Percentiles rank a stretch among this genome's conserved stretches.
phyloP scores from a whole-genome alignment of 2,797 vertebrate genomes.

The Helarctos malayanus region DNA sequence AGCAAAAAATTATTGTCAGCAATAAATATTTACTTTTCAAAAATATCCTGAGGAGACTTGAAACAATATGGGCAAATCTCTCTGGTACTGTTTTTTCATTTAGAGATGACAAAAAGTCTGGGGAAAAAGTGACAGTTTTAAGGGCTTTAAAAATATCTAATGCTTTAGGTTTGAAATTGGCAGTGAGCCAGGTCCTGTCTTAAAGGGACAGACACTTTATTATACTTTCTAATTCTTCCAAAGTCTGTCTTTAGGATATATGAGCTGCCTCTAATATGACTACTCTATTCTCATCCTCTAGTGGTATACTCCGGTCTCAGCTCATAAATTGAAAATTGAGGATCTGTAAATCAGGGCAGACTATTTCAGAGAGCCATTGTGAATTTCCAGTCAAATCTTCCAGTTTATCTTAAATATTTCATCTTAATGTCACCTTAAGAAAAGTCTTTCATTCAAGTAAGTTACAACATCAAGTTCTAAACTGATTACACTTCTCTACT shows the following conservation, averaged over 20 bases:
- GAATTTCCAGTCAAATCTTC: constrained; percentile 92
- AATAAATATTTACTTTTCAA: constrained; percentile 86
- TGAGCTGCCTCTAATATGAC: constrained; percentile 93
- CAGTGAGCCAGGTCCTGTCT: constrained; percentile 88
- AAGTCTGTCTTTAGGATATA: constrained; percentile 93
- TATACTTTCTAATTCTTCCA: constrained; percentile 93
- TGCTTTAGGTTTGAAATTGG: constrained; percentile 90
- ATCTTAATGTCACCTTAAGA: constrained; percentile 92
- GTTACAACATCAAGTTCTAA: constrained; percentile 90
- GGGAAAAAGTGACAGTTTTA: constrained; percentile 89
- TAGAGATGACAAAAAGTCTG: constrained; percentile 88
- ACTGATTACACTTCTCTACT: constrained; percentile 88
- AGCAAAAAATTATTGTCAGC: constrained; percentile 79
- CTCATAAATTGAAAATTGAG: constrained; percentile 93
- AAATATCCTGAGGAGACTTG: constrained; percentile 84
- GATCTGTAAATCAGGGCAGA: constrained; percentile 92
- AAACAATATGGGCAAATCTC: constrained; percentile 85
- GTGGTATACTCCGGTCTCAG: constrained; percentile 92
- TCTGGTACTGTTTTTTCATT: constrained; percentile 87
- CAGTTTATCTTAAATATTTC: constrained; percentile 94
- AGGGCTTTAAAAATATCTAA: constrained; percentile 91
- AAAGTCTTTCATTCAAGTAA: constrained; percentile 91
- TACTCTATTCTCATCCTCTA: constrained; percentile 92
- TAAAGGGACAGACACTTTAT: constrained; percentile 92
- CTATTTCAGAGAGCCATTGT: constrained; percentile 91